Conservation (phyloP, 2,888 invertebrate genomes). For the Exephanes ischioxanthus region DNA sequence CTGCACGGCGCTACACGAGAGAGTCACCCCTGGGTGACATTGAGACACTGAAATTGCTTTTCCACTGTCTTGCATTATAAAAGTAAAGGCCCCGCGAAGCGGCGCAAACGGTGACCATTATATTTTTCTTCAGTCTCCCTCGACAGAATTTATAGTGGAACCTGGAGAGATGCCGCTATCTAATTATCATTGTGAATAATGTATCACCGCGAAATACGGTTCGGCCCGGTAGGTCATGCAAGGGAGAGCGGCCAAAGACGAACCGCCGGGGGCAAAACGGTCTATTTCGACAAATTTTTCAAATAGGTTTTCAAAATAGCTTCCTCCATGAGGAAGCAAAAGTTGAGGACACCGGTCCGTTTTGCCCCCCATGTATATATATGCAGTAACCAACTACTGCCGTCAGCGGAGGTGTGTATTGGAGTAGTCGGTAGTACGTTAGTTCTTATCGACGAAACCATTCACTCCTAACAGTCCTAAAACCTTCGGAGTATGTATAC, state of each 20-base stretch:
- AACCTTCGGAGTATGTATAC: conserved; percentile 28
- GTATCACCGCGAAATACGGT: not conserved
- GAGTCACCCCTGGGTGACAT: conserved; percentile 51
- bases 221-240: not conserved
- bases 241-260: not conserved
- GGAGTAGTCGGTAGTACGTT: not conserved
- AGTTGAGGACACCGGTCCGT: not conserved
- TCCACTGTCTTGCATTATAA: conserved; percentile 57
- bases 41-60: conserved; percentile 64
- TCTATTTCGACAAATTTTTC: too few relatives aligned
- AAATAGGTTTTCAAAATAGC: too few relatives aligned
- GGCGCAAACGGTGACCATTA: conserved; percentile 20
- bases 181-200: conserved; percentile 2
- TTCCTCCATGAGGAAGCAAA: too few relatives aligned
- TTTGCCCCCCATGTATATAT: not conserved
- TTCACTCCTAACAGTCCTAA: conserved; percentile 43
- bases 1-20: not conserved
- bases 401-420: not conserved
- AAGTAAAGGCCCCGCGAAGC: conserved; percentile 23
- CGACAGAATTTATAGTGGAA: conserved; percentile 9
- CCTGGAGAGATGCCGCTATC: not conserved
- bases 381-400: not conserved
- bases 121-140: conserved; percentile 14
- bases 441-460: conserved; percentile 23
- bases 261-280: not conserved